Percentiles rank a stretch among this genome's conserved stretches.
These are phyloP conservation scores for Apamea epomidion DNA, from an alignment of 2,888 invertebrate species.

Conservation along the genomic window DNA sequence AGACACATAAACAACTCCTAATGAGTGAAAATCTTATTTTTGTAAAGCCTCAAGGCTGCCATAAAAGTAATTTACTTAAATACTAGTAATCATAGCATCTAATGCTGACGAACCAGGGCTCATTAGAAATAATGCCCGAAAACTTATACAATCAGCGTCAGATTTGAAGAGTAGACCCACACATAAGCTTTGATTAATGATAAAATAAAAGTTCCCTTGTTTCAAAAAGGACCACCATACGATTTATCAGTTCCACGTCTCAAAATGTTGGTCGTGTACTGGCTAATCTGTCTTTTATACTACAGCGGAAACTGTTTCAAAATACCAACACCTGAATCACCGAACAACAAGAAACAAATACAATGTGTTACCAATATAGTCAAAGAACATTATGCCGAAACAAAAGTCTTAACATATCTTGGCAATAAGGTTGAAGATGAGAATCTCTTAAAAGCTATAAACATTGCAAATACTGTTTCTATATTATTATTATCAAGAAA, in stretches of 20 bases:
- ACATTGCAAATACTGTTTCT: conserved; percentile 31
- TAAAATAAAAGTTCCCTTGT: not conserved
- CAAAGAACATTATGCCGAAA: conserved; percentile 47
- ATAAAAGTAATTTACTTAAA: conserved; percentile 1
- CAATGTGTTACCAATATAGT: conserved; percentile 56
- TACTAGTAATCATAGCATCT: not conserved
- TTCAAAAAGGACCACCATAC: not conserved
- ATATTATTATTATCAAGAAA: conserved; percentile 24
- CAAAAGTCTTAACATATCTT: conserved; percentile 47
- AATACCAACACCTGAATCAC: conserved; percentile 21
- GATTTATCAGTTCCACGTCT: not conserved
- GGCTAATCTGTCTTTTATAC: conserved; percentile 19
- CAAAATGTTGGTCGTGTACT: conserved; percentile 47
- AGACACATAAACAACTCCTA: not conserved
- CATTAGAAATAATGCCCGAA: conserved; percentile 21
- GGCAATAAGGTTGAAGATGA: conserved; percentile 42
- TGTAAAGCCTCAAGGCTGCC: not conserved
- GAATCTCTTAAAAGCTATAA: conserved; percentile 42
- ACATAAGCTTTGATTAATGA: conserved; percentile 31
- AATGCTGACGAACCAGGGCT: conserved; percentile 18
- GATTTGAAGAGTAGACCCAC: conserved; percentile 9
- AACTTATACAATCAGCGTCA: conserved; percentile 42
- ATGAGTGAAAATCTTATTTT: not conserved
- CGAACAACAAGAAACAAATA: conserved; percentile 31
- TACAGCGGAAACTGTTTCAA: conserved; percentile 24